Conservation (phyloP, 1,140 invertebrate genomes). For the Orussus abietinus region DNA sequence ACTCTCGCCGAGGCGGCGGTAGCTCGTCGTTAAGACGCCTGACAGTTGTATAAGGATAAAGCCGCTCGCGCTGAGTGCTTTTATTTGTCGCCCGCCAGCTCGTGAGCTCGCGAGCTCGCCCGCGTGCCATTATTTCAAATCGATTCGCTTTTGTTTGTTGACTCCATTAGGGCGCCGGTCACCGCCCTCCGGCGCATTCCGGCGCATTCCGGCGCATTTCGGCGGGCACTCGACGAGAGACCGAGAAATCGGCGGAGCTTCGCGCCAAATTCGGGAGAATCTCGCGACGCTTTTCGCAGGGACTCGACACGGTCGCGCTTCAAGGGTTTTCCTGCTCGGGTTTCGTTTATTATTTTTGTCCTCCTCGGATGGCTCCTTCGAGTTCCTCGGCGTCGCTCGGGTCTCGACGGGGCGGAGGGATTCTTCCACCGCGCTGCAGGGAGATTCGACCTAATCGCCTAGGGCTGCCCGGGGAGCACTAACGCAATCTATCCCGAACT, state of each 20-base stretch:
- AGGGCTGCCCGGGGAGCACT: slow-evolving; percentile 34
- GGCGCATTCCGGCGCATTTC: no score
- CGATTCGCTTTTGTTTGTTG: slow-evolving; percentile 50
- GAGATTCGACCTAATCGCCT: slow-evolving; percentile 38
- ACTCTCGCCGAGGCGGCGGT: slow-evolving; percentile 20
- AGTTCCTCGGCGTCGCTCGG: no score
- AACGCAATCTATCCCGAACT: slow-evolving; percentile 40
- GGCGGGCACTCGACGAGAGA: no score
- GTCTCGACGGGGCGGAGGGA: no score
- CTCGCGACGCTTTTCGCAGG: no score
- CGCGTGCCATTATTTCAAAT: slow-evolving; percentile 47
- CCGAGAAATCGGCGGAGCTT: no score
- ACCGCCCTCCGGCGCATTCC: slow-evolving; percentile 15
- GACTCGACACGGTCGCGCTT: no score
- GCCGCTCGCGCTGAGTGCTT: slow-evolving; percentile 48
- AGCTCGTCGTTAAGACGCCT: slow-evolving; percentile 36
- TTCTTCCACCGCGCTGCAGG: slow-evolving; percentile 15
- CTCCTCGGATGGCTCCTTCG: no score
- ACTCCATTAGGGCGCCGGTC: slow-evolving; percentile 40
- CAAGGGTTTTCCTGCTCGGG: no score
- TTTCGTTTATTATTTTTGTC: no score
- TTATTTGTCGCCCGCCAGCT: slow-evolving; percentile 39
- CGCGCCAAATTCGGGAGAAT: no score
- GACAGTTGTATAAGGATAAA: slow-evolving; percentile 51
- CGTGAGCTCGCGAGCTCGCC: slow-evolving; percentile 19